Base-by-base conservation (phyloP, 2,113 vertebrate genomes). In the Mastomys coucha region DNA sequence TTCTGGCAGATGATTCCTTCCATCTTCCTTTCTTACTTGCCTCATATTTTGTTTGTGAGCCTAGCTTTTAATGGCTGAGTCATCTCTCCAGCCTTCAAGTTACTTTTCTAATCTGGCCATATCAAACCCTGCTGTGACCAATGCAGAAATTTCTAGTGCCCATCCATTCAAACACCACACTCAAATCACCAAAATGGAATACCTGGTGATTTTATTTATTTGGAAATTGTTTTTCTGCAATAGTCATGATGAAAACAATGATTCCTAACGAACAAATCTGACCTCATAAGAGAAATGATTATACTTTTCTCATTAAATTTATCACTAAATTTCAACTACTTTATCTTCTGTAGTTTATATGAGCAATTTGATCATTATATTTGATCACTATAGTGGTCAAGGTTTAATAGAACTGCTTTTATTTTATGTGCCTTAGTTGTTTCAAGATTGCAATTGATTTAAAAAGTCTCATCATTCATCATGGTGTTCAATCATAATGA, bases 271-370 rank as follows among this genome's bases (percentile, higher is more conserved):
- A 92, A 73, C 67, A 94, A 94, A 93, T 87, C 4, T 70, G 22
- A 92, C 28, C 31, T 96, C 9, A 19, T 7, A 70, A 53, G n/a
- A 95, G 42, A 97, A 95, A 76, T 53, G 85, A 88, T 65, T 88
- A 81, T 33, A 14, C 13, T 72, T 45, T 95, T 72, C 45, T 90
- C 67, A 31, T 13, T 72, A 9, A 72, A 82, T 33, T 26, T 14
- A 86, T 88, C 53, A 84, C 24, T 39, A 33, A 95, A 88, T n/a
- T 77, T 20, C 70, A 89, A 45, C 82, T 85, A 69, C 88, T 77
- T 16, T 80, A 89, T 22, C 7, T 12, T 2, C 1, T 93, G 26
- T 33, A 89, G 49, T 65, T 92, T 73, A 84, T 31, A 81, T 1
- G 78, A 49, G 17, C 11, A 36, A 26, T 86, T 88, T 67, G 28